Base-by-base conservation (phyloP, 1,140 invertebrate species). In the Forficula auricularia region DNA sequence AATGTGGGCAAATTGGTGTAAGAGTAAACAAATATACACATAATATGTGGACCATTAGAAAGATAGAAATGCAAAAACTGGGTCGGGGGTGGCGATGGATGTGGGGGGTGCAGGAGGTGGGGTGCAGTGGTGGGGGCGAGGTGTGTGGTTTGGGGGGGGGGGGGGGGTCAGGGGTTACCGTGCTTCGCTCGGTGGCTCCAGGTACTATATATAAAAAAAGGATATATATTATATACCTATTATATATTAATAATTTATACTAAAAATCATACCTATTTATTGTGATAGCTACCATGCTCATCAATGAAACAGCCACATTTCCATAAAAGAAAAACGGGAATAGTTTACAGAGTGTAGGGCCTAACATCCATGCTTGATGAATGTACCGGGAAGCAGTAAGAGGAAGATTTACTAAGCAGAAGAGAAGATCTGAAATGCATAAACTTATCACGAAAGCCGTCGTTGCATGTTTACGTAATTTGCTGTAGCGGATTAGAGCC, bases 261-360 rank as follows among this genome's bases (percentile, higher is more conserved):
- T 14, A 32, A 1, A 19, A 43, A n/a, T n/a, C 58, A 57, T 62
- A 88, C 82, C 85, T 77, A 62, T 89, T 89, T 38, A 89, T 65
- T 13, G 86, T 87, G 50, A 90, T 89, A 44, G 80, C 82, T 20
- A 87, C 83, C 78, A 90, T 89, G 52, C 82, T 86, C 34, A 89
- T 67, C 18, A 90, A 61, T 1, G 82, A 88, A 10, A 84, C 79
- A 2, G 81, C 84, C 10, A 89, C 82, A 55, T 89, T 89, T 41
- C 82, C 83, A 58, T 89, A 89, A 61, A 88, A 87, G 50, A 89
- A 76, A 47, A 89, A 77, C 0, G 85, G 84, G 61, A 89, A 90
- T 54, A 88, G 68, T 57, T 75, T 72, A 58, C 85, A 89, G 10
- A 87, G 66, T 1, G 69, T 67, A 1, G 76, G 71, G 1, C 84